Percentiles rank a stretch among this genome's conserved stretches.
Conservation (phyloP, 1,140 invertebrate species). For the Steinernema feltiae region DNA sequence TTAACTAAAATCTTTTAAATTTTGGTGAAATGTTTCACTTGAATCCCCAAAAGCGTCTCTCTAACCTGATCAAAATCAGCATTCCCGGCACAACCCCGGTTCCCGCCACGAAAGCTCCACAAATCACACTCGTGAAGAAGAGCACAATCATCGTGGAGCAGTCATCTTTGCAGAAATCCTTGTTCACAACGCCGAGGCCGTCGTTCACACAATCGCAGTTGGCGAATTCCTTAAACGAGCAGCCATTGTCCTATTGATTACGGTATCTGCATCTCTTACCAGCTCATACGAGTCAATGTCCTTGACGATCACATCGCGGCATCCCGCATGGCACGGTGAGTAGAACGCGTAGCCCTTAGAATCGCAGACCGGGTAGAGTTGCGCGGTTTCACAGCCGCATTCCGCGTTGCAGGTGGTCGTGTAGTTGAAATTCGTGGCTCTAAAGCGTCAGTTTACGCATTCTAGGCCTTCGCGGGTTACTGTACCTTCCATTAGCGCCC, state of each 20-base stretch:
- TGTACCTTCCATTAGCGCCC: conserved; percentile 31
- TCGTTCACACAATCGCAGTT: conserved; percentile 46
- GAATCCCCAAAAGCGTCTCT: not conserved
- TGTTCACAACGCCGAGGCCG: conserved; percentile 46
- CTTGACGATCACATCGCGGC: conserved; percentile 37
- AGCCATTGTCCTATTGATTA: too few relatives aligned
- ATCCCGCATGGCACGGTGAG: conserved; percentile 56
- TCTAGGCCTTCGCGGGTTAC: not conserved
- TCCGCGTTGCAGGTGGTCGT: conserved; percentile 46
- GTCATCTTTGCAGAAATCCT: conserved; percentile 47
- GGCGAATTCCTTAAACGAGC: conserved; percentile 44
- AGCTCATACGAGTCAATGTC: conserved; percentile 22
- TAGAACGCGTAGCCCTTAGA: conserved; percentile 41
- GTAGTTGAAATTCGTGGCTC: conserved; percentile 49
- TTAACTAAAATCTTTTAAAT: too few relatives aligned
- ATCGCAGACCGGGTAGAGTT: conserved; percentile 54
- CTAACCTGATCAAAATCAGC: conserved; percentile 34
- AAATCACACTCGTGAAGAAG: conserved; percentile 49
- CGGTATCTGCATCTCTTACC: conserved; percentile 17
- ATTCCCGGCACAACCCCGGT: conserved; percentile 35
- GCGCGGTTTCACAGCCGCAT: conserved; percentile 48
- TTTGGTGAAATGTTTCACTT: too few relatives aligned
- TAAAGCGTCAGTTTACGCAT: conserved; percentile 20
- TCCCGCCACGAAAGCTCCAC: conserved; percentile 44
- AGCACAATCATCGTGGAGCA: conserved; percentile 32